Evolutionary conservation across 1,140 invertebrate species (phyloP), one percentile per base, ranked within the genome.

Genomic region (Drosophila persimilis): DNA sequence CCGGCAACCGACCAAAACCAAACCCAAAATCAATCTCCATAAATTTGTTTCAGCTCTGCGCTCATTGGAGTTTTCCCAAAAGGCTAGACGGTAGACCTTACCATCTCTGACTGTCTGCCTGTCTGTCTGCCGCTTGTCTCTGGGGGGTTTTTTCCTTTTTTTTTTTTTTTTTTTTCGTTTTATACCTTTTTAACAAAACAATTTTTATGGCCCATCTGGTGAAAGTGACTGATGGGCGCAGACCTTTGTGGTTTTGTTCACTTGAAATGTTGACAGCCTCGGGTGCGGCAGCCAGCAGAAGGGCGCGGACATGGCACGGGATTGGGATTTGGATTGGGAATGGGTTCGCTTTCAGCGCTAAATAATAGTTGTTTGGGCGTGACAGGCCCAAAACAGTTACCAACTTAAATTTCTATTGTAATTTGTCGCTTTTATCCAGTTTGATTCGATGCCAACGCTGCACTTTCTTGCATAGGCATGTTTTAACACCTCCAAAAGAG

Each of bases 151-250:
- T 39, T 39, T 35, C 13, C 11, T 4, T 0, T 4, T 39, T 17
- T 17, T 17, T 17, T 17, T 17, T 39, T 39, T 11, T 39, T 13
- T 4, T 51, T 9, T 55, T 44, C 41, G 41, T 48, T 69, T 3
- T 61, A 20, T 75, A 17, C 54, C 24, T 52, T 15, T 50, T 56
- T 54, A 77, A 72, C 71, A 70, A 62, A 66, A 75, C 76, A 64
- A 69, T 74, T 83, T 85, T 80, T 86, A 77, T 77, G 81, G 69
- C 81, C 77, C 66, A 63, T 80, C 67, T 22, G 79, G 83, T 89
- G 83, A 88, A 88, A 88, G 83, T 88, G 84, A 88, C 63, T 81
- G 83, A 83, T 88, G 83, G 53, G 41, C 55, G 43, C 55, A 29
- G 22, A 71, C 44, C 44, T 65, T 56, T 46, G 35, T 47, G 74